Evolutionary conservation across 2,797 vertebrate genomes (phyloP), one percentile per base, ranked within the genome.

Genomic region (Petrocephalus schoutedeni): DNA sequence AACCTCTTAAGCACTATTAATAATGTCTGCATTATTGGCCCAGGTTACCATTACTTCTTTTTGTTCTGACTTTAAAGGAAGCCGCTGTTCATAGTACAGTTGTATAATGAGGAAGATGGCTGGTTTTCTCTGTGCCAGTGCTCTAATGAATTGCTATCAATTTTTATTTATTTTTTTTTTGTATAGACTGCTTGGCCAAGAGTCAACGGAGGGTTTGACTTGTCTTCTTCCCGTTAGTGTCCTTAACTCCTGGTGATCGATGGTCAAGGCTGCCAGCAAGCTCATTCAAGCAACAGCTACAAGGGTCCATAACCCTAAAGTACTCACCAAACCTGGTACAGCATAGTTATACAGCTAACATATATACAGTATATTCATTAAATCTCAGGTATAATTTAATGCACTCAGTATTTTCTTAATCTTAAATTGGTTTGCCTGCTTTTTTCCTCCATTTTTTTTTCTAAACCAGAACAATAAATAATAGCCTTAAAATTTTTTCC

Each of bases 81-180:
- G 36, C 16, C 51, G 5, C 23, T 10, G 28, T 85, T 53, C 77
- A 41, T 64, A 67, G 36, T 49, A 28, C 23, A 64, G 56, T 19
- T 83, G 5, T 23, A 4, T 57, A 32, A 23, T 51, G 9, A 58
- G 51, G 92, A 83, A 90, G 90, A 92, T 87, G 86, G 91, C 88
- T 80, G 88, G 54, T 74, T 88, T 92, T 90, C 88, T 28, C 87
- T 80, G 89, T 90, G 92, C 91, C 89, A 91, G 93, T 93, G 96
- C 94, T 91, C 91, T 96, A 96, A 97, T 96, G 95, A 96, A 96
- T 93, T 94, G 96, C 61, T 94, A 96, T 96, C 94, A 96, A 97
- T 28, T 28, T 28, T 28, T 28, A 1, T 28, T 28, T 28, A 45
- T 97, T 95, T 96, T 57, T 97, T 95, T 96, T 95, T 92, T 92